Base-by-base conservation (phyloP, 2,113 vertebrate genomes). In the Synodontis membranacea region DNA sequence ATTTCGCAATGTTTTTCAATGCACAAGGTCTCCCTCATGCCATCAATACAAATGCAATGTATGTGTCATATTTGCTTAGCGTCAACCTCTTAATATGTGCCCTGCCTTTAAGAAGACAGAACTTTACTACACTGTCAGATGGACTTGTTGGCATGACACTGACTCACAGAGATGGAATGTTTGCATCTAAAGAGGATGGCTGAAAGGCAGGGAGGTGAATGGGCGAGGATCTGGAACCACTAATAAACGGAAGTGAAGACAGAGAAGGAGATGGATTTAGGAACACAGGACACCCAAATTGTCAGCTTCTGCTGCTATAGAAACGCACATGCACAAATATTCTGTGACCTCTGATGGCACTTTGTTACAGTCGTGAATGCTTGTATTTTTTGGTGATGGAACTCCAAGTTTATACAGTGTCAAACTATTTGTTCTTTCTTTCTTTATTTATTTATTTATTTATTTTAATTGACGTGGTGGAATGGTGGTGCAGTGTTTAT, bases 241-340 rank as follows among this genome's bases (percentile, higher is more conserved):
- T 34, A 60, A 62, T 58, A 31, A 60, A 76, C 19, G 7, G n/a
- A 62, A 70, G 39, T 19, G 23, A 86, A n/a, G 68, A 14, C 12
- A 52, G 50, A 72, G 56, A 56, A 54, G 68, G 21, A 17, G 79
- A 68, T 28, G 74, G 76, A 85, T 91, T 52, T 50, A 50, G 66
- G 70, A 83, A 79, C 86, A 75, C 72, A 88, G 52, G 89, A 84
- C 72, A 64, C 78, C 85, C 80, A 89, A 90, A 91, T 85, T 87
- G 84, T 82, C 86, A 86, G 39, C 50, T 39, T 78, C 34, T 6
- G 72, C 44, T 42, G 28, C 76, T 44, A 80, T 44, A 52, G 87
- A 85, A 75, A 80, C 52, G 1, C 39, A 80, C 64, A 52, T 68
- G 80, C 52, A 79, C n/a, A 78, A 0, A 31, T 8, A 17, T 34